A percentile compares a stretch with the other conserved stretches of the same genome.
Conservation (phyloP, 1,140 invertebrate species). For the Ceratitis capitata region DNA sequence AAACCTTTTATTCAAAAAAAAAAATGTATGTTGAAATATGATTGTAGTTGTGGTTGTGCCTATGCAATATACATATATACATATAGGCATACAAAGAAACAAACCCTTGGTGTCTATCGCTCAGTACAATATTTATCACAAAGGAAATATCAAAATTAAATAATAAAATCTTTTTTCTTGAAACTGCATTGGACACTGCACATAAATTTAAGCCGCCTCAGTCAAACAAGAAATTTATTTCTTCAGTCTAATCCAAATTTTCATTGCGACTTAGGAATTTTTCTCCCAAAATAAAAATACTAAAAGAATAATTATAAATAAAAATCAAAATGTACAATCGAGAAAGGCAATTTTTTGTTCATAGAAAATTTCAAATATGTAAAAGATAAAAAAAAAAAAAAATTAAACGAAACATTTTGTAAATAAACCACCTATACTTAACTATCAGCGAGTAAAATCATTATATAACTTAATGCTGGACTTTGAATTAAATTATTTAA, state of each 20-base stretch:
- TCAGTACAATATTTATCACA: not conserved
- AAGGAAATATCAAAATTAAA: not conserved
- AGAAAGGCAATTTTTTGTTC: not conserved
- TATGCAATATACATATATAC: not conserved
- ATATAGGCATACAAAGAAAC: not conserved
- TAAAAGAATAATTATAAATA: not conserved
- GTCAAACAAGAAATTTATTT: not conserved
- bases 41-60: not conserved
- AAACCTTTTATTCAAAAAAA: not conserved
- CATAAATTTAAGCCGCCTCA: not conserved
- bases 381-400: not conserved
- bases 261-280: not conserved
- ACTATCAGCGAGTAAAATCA: not conserved
- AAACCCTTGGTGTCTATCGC: not conserved
- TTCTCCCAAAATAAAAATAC: not conserved
- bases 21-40: not conserved
- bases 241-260: not conserved
- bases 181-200: not conserved
- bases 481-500: constrained; percentile 1
- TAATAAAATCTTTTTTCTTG: constrained; percentile 1
- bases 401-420: not conserved
- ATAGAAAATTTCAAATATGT: not conserved
- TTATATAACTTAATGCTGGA: not conserved
- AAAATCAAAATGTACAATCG: not conserved
- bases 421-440: not conserved